Percentiles rank a stretch among this genome's conserved stretches.
Conservation (phyloP, 2,797 vertebrate genomes). For the Cyclopterus lumpus region DNA sequence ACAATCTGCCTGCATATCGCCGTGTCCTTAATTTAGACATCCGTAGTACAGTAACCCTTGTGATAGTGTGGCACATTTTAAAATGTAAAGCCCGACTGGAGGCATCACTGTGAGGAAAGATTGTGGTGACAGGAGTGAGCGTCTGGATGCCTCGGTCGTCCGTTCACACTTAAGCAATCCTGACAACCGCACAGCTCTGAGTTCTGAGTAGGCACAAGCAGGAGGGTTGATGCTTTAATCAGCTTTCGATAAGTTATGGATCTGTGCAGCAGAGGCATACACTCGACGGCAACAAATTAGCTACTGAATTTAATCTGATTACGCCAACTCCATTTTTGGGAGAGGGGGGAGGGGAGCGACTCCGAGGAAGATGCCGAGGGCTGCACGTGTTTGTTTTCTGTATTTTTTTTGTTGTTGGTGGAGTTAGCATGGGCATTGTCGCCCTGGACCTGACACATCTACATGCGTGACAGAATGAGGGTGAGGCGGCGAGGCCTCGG, state of each 20-base stretch:
- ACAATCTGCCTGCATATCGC: background rate
- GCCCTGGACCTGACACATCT: constrained; percentile 46
- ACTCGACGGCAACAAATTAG: constrained; percentile 57
- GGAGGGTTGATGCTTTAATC: constrained; percentile 73
- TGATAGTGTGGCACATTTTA: constrained; percentile 1
- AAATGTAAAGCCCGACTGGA: constrained; percentile 44
- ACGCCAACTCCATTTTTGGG: constrained; percentile 42
- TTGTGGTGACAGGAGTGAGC: constrained; percentile 39
- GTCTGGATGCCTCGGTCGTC: constrained; percentile 45
- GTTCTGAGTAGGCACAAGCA: constrained; percentile 51
- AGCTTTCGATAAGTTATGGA: constrained; percentile 77
- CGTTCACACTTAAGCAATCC: constrained; percentile 67
- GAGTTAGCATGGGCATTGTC: constrained; percentile 32
- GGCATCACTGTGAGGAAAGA: constrained; percentile 27
- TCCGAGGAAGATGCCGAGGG: constrained; percentile 36
- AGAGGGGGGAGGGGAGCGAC: background rate
- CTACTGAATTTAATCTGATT: constrained; percentile 72
- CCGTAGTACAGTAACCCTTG: background rate
- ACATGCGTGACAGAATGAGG: constrained; percentile 68
- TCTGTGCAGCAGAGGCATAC: constrained; percentile 26
- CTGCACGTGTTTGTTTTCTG: constrained; percentile 14
- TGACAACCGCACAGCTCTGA: constrained; percentile 62
- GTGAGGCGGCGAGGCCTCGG: constrained; percentile 19
- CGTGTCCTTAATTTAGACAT: background rate
- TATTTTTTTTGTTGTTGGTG: constrained; percentile 19